A percentile compares a stretch with the other conserved stretches of the same genome.
Evolutionary conservation across 2,888 invertebrate species (phyloP).

Genomic region (Scaeva pyrastri): DNA sequence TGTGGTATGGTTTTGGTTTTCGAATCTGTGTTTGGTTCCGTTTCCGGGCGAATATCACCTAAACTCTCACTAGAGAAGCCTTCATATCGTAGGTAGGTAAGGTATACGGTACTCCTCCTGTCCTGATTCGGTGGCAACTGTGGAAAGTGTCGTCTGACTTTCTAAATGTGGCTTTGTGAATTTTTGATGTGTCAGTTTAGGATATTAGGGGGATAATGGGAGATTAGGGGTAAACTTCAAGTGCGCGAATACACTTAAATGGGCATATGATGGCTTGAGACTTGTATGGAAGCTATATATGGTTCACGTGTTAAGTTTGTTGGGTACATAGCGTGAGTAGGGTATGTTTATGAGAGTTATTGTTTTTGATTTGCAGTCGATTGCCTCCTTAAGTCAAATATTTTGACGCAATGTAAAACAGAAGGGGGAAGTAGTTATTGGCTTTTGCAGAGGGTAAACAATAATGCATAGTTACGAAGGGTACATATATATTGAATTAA

Average conservation of each 20-base stretch:
- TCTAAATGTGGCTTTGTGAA: neutral
- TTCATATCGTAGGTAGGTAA: neutral
- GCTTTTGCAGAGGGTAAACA: too few species aligned
- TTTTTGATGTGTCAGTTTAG: slow-evolving; percentile 8
- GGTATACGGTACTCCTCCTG: neutral
- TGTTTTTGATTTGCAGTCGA: too few species aligned
- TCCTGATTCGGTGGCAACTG: neutral
- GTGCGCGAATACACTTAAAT: slow-evolving; percentile 20
- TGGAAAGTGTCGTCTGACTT: slow-evolving; percentile 17
- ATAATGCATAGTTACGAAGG: too few species aligned
- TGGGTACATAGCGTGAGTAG: neutral
- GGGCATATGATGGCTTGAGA: slow-evolving; percentile 14
- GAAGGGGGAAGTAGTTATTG: too few species aligned
- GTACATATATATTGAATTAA: too few species aligned
- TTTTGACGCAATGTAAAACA: too few species aligned
- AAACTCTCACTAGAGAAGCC: neutral
- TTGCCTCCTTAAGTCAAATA: too few species aligned
- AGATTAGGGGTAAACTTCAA: slow-evolving; percentile 6
- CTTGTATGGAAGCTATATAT: neutral
- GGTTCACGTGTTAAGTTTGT: neutral
- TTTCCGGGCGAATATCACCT: neutral
- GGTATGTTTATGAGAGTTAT: too few species aligned
- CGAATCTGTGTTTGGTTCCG: too few species aligned
- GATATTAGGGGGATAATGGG: slow-evolving; percentile 5
- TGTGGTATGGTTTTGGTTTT: neutral